These are phyloP conservation scores for Chymomyza costata DNA, from an alignment of 1,140 invertebrate genomes.

Conservation along the genomic window DNA sequence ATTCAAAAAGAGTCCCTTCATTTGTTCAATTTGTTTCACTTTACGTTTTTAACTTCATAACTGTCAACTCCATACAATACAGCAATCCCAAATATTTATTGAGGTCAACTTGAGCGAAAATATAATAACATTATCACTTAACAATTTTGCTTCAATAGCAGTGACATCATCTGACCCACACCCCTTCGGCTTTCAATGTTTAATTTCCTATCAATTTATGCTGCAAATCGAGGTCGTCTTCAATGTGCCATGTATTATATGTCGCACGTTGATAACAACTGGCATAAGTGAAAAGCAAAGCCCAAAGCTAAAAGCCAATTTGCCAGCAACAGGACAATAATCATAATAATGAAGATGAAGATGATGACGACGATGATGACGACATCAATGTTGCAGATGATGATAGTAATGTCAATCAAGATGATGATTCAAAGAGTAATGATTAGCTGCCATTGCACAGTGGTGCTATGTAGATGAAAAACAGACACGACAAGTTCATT, in stretches of 20 bases:
- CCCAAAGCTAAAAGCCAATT: constrained; percentile 52
- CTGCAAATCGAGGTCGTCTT: constrained; percentile 48
- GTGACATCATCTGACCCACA: constrained; percentile 15
- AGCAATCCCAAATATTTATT: too few species aligned
- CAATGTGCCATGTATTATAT: constrained; percentile 8
- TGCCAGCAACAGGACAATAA: constrained; percentile 28
- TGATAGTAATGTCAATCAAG: constrained; percentile 12
- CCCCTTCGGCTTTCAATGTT: constrained; percentile 42
- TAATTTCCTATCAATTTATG: constrained; percentile 74
- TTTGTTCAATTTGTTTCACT: too few species aligned
- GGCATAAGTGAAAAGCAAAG: neutral
- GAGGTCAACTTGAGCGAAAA: neutral
- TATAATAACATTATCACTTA: constrained; percentile 52
- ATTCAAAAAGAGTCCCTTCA: too few species aligned
- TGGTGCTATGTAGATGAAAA: constrained; percentile 22
- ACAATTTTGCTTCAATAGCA: constrained; percentile 49
- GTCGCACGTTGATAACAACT: neutral
- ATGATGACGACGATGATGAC: too few species aligned
- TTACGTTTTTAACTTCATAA: constrained; percentile 15
- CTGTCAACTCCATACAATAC: constrained; percentile 4
- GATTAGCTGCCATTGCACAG: constrained; percentile 33
- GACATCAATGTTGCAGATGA: too few species aligned
- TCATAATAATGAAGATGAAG: constrained; percentile 12
- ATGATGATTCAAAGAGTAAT: constrained; percentile 33
- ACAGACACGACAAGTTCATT: constrained; percentile 2